A percentile compares a stretch with the other conserved stretches of the same genome.
Conservation (phyloP, 2,888 invertebrate genomes). For the Trichogramma evanescens region DNA sequence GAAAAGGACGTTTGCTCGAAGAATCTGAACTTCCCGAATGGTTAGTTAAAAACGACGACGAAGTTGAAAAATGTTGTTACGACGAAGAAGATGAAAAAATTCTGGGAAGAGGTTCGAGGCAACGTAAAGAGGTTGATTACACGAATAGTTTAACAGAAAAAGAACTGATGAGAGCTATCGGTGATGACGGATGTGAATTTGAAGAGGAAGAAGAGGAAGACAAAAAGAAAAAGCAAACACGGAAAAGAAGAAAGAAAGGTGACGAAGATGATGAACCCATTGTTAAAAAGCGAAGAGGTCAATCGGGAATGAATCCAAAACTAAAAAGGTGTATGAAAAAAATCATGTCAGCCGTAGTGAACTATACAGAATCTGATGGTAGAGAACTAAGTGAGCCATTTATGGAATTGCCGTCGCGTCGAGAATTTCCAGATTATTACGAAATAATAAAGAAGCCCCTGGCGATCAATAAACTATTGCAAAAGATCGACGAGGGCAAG, state of each 20-base stretch:
- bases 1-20: constrained; percentile 82
- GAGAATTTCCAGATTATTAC: constrained; percentile 93
- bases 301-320: constrained; percentile 51
- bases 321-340: constrained; percentile 77
- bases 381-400: constrained; percentile 88
- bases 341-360: constrained; percentile 81
- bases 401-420: constrained; percentile 87
- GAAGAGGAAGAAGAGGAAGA: constrained; percentile 67
- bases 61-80: constrained; percentile 65
- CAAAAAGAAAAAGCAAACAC: constrained; percentile 54
- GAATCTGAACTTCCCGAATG: constrained; percentile 92
- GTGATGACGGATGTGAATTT: constrained; percentile 57
- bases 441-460: constrained; percentile 93
- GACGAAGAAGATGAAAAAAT: constrained; percentile 69
- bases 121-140: constrained; percentile 96
- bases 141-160: constrained; percentile 95
- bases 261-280: constrained; percentile 57
- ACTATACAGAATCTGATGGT: constrained; percentile 76
- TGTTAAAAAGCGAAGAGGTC: constrained; percentile 52
- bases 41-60: constrained; percentile 89
- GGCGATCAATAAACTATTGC: constrained; percentile 89
- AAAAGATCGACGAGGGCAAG: constrained; percentile 78
- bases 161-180: constrained; percentile 85
- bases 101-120: constrained; percentile 85
- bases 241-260: constrained; percentile 52